Conservation (phyloP, 2,888 invertebrate species). For the Gisinianus flammeolus region DNA sequence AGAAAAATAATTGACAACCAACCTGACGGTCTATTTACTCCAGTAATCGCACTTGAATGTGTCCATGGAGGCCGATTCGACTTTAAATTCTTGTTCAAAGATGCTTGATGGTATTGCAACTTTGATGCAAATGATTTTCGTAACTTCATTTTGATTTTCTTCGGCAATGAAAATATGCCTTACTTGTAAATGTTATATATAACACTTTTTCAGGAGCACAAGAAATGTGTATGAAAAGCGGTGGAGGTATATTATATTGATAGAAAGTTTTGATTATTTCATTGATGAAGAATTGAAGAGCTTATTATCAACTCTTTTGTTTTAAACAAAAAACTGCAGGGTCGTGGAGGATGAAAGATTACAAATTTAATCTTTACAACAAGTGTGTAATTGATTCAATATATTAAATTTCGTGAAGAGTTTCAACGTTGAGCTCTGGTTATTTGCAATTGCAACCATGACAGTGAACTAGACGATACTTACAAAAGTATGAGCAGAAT, state of each 20-base stretch:
- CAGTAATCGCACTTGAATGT: constrained; percentile 17
- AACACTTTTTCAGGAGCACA: background rate
- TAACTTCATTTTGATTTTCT: constrained; percentile 26
- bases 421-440: background rate
- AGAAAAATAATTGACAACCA: background rate
- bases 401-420: background rate
- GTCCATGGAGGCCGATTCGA: constrained; percentile 22
- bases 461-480: background rate
- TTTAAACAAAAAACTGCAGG: no score
- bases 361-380: background rate
- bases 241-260: background rate
- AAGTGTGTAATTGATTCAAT: background rate
- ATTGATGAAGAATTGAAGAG: no score
- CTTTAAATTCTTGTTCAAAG: background rate
- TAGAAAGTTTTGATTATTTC: background rate
- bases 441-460: background rate
- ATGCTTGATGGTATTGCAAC: constrained; percentile 1
- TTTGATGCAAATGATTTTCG: constrained; percentile 19
- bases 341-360: background rate
- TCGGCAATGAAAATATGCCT: background rate
- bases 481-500: background rate
- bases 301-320: no score
- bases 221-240: background rate
- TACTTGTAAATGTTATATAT: background rate
- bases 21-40: constrained; percentile 41